Conservation (phyloP, 2,888 invertebrate species). For the Ornithoptera alexandrae region DNA sequence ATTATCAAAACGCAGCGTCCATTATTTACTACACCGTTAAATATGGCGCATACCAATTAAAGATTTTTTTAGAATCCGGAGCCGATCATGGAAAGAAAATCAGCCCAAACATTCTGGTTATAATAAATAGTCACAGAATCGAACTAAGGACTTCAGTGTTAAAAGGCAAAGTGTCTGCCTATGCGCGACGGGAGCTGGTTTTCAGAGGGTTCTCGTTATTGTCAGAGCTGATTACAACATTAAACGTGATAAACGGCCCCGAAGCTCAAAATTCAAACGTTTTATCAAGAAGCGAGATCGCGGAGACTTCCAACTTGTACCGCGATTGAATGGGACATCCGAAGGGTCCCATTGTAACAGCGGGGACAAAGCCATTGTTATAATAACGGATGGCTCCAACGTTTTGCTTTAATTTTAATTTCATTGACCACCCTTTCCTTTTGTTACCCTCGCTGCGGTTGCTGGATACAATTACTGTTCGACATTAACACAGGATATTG, state of each 20-base stretch:
- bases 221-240: constrained; percentile 16
- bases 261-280: constrained; percentile 31
- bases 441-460: constrained; percentile 13
- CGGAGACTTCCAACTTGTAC: constrained; percentile 24
- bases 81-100: no score
- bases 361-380: constrained; percentile 35
- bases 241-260: constrained; percentile 30
- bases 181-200: no score
- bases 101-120: no score
- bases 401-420: constrained; percentile 24
- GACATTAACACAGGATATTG: background rate
- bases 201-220: background rate
- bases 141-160: no score
- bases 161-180: no score
- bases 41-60: background rate
- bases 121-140: no score
- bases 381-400: constrained; percentile 32
- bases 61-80: background rate
- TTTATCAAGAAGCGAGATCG: constrained; percentile 30
- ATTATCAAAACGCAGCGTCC: constrained; percentile 14
- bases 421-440: constrained; percentile 30
- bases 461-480: constrained; percentile 5
- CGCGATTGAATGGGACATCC: constrained; percentile 31
- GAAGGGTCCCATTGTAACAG: constrained; percentile 32
- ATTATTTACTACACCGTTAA: background rate